Evolutionary conservation across 2,797 vertebrate genomes (phyloP).

Genomic region (Rousettus madagascariensis): DNA sequence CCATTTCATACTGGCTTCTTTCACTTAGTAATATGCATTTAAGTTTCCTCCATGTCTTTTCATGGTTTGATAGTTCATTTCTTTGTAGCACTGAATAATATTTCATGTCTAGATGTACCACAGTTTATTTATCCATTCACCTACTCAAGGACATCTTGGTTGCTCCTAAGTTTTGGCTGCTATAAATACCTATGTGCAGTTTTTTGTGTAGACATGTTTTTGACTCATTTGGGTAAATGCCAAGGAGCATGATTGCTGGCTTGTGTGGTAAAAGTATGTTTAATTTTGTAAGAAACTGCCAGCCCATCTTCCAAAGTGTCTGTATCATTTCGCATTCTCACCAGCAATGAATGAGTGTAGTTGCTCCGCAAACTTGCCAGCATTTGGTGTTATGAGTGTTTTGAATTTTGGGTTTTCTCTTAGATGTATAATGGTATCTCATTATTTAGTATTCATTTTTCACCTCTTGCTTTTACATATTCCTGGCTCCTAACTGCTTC

Average conservation of each 20-base stretch:
- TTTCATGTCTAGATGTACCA: background rate
- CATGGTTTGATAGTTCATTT: background rate
- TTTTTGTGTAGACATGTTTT: background rate
- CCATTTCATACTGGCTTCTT: background rate
- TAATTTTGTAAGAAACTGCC: background rate
- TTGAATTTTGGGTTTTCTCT: background rate
- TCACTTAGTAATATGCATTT: background rate
- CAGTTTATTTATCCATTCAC: background rate
- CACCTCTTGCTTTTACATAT: background rate
- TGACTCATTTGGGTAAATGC: background rate
- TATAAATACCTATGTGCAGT: background rate
- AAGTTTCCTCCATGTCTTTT: background rate
- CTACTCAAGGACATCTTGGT: background rate
- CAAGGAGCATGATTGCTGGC: background rate
- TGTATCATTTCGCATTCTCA: background rate
- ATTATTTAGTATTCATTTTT: background rate
- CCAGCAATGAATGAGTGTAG: background rate
- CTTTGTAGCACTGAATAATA: background rate
- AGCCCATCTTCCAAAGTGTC: background rate
- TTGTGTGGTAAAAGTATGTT: background rate
- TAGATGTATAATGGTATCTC: background rate
- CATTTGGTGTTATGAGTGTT: background rate
- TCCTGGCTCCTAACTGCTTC: background rate
- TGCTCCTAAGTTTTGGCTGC: background rate
- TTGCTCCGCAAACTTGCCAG: background rate